Base-by-base conservation (phyloP, 1,140 invertebrate genomes). In the Diabrotica undecimpunctata region DNA sequence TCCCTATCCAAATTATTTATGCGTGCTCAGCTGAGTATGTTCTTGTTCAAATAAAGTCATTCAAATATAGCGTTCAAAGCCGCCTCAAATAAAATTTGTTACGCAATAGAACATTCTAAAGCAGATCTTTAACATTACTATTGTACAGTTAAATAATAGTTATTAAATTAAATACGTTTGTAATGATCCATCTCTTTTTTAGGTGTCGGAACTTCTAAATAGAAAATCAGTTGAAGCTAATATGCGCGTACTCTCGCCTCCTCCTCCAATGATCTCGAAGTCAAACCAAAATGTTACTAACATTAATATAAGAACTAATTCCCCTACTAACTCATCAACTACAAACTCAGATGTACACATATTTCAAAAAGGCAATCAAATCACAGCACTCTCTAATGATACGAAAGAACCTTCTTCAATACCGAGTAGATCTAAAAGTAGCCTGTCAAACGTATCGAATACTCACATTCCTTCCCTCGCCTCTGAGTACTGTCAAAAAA, bases 321-420 rank as follows among this genome's bases (percentile, higher is more conserved):
- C 69, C 2, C 68, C 57, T 61, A 79, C 81, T 67, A 78, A 81
- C 5, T 25, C 64, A 55, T 54, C 53, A 53, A 41, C 38, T 6
- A 66, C 53, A 25, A 64, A 63, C 35, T 62, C 60, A 5, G 83
- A 84, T 59, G 78, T 84, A 8, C 81, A 89, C 77, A 86, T 89
- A 9, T 89, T 88, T 63, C 84, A 85, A 70, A 86, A 86, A 70
- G 85, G 84, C 0, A 81, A 82, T 11, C 83, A 85, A 73, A 81
- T 84, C 3, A 84, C 83, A 0, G 77, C 83, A 0, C 66, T 86
- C 14, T 83, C 87, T 0, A 84, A 84, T 85, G 5, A 84, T 55
- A 75, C 81, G 0, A 80, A 81, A 35, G 81, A 82, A 74, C 70
- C 36, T 69, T 70, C 68, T 8, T 72, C 83, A 12, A 78, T 81